Percentiles rank a stretch among this genome's conserved stretches.
Evolutionary conservation across 2,797 vertebrate genomes (phyloP).

Genomic region (Dipus sagitta): DNA sequence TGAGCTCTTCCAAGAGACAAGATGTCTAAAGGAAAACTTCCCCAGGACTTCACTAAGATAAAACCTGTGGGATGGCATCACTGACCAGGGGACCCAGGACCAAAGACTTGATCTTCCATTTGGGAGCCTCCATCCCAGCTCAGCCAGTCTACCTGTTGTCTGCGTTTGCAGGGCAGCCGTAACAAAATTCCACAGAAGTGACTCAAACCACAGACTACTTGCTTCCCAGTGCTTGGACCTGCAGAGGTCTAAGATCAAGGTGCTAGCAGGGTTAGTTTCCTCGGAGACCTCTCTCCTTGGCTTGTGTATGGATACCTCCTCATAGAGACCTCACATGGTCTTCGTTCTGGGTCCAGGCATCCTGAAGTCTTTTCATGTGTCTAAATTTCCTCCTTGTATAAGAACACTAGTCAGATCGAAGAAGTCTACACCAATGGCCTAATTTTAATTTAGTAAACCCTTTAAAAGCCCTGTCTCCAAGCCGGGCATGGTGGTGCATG

Average conservation of each 20-base stretch:
- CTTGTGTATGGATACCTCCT: background rate
- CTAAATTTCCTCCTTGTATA: background rate
- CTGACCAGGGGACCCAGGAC: background rate
- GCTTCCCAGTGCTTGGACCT: background rate
- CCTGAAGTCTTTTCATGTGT: background rate
- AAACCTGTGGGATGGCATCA: background rate
- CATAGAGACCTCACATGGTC: background rate
- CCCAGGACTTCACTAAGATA: background rate
- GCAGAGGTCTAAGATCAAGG: background rate
- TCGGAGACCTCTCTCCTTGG: background rate
- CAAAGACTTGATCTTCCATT: background rate
- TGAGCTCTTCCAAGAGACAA: background rate
- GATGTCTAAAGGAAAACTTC: background rate
- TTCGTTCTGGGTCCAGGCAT: background rate
- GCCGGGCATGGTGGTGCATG: too few relatives aligned
- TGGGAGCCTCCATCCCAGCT: background rate
- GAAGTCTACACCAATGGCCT: background rate
- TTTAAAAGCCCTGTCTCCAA: conserved; percentile 1
- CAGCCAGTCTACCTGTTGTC: background rate
- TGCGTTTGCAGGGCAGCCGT: background rate
- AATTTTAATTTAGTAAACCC: background rate
- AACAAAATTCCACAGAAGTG: background rate
- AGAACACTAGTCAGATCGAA: background rate
- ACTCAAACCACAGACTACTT: background rate
- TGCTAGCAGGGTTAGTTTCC: background rate